phyloP scores from a whole-genome alignment of 1,140 invertebrate species.

The Argopecten irradians region DNA sequence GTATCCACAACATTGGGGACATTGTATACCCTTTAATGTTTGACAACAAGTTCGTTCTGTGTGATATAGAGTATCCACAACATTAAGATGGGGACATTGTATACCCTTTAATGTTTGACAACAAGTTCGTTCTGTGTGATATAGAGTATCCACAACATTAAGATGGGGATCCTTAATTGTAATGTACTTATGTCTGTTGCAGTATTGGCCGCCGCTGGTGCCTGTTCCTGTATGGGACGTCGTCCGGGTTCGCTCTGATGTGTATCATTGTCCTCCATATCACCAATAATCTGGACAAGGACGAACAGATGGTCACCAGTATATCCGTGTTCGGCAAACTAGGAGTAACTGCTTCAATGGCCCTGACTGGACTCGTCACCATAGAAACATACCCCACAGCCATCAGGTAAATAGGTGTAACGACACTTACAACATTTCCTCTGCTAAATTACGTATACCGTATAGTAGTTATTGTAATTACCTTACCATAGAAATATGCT shows the following conservation, averaged over 20 bases:
- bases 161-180: background rate
- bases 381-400: conserved; percentile 69
- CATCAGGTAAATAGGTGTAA: conserved; percentile 58
- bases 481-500: no score
- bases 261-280: conserved; percentile 68
- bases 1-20: no score
- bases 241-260: conserved; percentile 64
- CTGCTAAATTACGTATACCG: no score
- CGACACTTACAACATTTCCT: no score
- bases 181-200: conserved; percentile 13
- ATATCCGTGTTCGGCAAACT: conserved; percentile 70
- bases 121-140: no score
- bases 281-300: conserved; percentile 63
- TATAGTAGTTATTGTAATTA: no score
- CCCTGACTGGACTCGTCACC: conserved; percentile 62
- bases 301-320: conserved; percentile 62
- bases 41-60: no score
- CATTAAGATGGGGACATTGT: no score
- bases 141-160: background rate
- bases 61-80: no score
- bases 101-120: no score
- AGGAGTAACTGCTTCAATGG: conserved; percentile 65
- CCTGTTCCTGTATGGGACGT: conserved; percentile 69
- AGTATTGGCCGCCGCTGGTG: conserved; percentile 72
- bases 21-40: no score